A percentile compares a stretch with the other conserved stretches of the same genome.
Evolutionary conservation across 92 coral and sea anemone species (phyloP).

Genomic region (Heliopora coerulea): DNA sequence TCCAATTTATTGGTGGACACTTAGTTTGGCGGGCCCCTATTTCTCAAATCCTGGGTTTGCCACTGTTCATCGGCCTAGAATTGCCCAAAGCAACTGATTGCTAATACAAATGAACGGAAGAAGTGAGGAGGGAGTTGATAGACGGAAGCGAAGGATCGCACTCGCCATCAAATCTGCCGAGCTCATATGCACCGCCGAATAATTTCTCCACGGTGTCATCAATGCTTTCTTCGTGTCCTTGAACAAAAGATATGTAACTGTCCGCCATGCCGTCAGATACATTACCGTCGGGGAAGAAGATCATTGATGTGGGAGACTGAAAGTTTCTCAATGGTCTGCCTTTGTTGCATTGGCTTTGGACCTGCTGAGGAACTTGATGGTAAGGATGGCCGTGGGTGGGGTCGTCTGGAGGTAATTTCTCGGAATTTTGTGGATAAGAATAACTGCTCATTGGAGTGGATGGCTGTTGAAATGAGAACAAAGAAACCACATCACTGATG

Average conservation of each 20-base stretch:
- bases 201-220: constrained; percentile 86
- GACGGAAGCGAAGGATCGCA: constrained; percentile 76
- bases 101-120: constrained; percentile 76
- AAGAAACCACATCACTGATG: neutral
- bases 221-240: constrained; percentile 82
- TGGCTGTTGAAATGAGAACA: neutral
- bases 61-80: no score
- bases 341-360: constrained; percentile 5
- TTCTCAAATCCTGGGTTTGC: no score
- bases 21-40: no score
- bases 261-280: constrained; percentile 9
- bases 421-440: neutral
- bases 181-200: constrained; percentile 86
- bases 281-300: constrained; percentile 33
- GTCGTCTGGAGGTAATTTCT: neutral
- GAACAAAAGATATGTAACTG: constrained; percentile 22
- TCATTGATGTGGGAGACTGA: constrained; percentile 19
- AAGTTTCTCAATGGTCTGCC: neutral
- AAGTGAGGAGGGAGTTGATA: constrained; percentile 83
- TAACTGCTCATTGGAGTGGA: neutral
- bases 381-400: constrained; percentile 6
- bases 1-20: no score
- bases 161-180: constrained; percentile 82
- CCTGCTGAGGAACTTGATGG: neutral
- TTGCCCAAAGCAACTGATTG: no score